Evolutionary conservation across 2,888 invertebrate genomes (phyloP).

Genomic region (Idaea biselata): DNA sequence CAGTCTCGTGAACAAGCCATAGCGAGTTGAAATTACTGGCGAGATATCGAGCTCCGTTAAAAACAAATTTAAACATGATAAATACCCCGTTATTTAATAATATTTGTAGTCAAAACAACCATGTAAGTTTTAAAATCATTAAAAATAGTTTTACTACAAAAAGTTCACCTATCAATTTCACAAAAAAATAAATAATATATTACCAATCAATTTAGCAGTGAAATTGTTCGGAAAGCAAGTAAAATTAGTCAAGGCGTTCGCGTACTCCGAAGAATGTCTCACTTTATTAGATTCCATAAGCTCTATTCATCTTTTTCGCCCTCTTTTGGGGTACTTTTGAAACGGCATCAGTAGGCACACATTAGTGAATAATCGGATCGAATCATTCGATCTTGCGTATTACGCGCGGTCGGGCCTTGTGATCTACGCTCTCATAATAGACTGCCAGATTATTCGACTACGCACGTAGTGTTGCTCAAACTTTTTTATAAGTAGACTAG

Average conservation of each 20-base stretch:
- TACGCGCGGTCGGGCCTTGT: slow-evolving; percentile 56
- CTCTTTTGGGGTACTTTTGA: slow-evolving; percentile 63
- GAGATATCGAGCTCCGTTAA: too few species aligned
- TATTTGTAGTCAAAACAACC: too few species aligned
- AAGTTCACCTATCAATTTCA: too few species aligned
- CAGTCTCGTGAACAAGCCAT: too few species aligned
- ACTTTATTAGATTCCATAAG: slow-evolving; percentile 78
- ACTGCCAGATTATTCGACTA: slow-evolving; percentile 65
- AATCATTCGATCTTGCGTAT: slow-evolving; percentile 70
- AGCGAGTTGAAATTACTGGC: too few species aligned
- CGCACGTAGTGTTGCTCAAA: slow-evolving; percentile 45
- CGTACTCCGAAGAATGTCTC: slow-evolving; percentile 63
- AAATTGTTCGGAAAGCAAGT: slow-evolving; percentile 7
- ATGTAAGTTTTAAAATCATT: too few species aligned
- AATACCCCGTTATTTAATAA: too few species aligned
- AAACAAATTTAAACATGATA: too few species aligned
- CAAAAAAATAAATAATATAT: background rate
- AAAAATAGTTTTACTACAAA: too few species aligned
- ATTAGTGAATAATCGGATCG: slow-evolving; percentile 76
- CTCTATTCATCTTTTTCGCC: slow-evolving; percentile 74
- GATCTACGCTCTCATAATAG: slow-evolving; percentile 71
- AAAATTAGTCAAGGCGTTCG: slow-evolving; percentile 59
- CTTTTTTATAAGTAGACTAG: slow-evolving; percentile 22
- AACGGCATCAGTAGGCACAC: slow-evolving; percentile 49
- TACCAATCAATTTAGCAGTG: background rate